Conservation (phyloP, 2,888 invertebrate genomes). For the Phragmatobia fuliginosa region DNA sequence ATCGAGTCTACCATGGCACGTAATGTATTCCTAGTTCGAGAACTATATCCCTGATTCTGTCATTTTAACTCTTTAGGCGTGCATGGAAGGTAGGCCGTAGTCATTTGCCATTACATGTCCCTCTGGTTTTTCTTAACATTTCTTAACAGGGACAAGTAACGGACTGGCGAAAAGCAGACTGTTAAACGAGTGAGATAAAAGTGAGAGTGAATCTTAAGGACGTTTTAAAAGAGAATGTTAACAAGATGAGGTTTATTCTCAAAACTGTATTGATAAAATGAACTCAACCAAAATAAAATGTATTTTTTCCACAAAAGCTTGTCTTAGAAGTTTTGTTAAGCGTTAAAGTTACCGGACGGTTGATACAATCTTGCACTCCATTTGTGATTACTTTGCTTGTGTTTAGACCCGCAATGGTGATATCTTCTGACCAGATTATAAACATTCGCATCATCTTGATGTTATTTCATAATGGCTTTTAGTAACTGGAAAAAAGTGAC, state of each 20-base stretch:
- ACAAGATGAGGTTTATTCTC: no score
- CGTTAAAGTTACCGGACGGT: not conserved
- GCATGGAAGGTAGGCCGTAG: no score
- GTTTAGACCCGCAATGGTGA: not conserved
- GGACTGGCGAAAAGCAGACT: not conserved
- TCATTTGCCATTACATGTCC: no score
- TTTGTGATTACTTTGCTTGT: not conserved
- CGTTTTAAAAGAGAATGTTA: not conserved
- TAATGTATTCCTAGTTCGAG: no score
- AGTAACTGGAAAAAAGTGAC: not conserved
- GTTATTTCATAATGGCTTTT: not conserved
- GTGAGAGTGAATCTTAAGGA: not conserved
- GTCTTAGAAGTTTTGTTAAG: not conserved
- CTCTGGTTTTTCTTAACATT: no score
- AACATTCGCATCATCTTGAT: not conserved
- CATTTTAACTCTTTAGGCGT: no score
- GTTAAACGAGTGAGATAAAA: not conserved
- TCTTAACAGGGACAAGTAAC: no score
- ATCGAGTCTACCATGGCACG: no score
- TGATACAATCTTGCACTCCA: not conserved
- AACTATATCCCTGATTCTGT: no score
- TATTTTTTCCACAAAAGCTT: not conserved
- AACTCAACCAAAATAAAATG: not conserved
- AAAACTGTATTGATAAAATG: no score
- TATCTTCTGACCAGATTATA: not conserved